Evolutionary conservation across 2,113 vertebrate species (phyloP).

Genomic region (Pogonocichla stellata): DNA sequence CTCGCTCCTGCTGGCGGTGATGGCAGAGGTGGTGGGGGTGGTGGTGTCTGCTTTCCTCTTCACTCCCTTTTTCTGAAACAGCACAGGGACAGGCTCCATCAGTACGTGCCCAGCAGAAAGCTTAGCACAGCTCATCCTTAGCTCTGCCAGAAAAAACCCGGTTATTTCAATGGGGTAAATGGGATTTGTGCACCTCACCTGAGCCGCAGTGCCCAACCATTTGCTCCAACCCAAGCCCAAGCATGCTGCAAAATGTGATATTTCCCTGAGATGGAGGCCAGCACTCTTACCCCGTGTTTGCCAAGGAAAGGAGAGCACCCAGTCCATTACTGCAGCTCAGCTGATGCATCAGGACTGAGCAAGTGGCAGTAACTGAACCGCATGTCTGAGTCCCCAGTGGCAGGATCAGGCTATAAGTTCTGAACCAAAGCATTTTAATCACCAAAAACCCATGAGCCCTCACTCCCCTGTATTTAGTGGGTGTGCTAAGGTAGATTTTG

Average conservation of each 20-base stretch:
- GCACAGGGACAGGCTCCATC: background rate
- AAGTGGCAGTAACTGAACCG: slow-evolving; percentile 46
- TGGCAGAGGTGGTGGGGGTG: slow-evolving; percentile 93
- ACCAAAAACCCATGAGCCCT: slow-evolving; percentile 16
- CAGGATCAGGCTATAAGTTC: slow-evolving; percentile 43
- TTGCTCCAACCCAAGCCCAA: slow-evolving; percentile 18
- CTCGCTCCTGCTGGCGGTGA: slow-evolving; percentile 80
- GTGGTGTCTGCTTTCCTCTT: slow-evolving; percentile 97
- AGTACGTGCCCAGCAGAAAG: background rate
- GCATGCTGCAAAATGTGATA: background rate
- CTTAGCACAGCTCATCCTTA: background rate
- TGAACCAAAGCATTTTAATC: slow-evolving; percentile 58
- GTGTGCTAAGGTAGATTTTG: background rate
- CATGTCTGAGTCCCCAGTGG: slow-evolving; percentile 35
- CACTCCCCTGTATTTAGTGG: background rate
- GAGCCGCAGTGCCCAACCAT: slow-evolving; percentile 36
- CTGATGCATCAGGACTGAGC: slow-evolving; percentile 29
- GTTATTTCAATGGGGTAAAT: background rate
- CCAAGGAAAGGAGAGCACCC: slow-evolving; percentile 21
- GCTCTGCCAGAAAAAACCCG: background rate
- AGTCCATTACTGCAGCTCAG: slow-evolving; percentile 49
- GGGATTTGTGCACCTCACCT: background rate
- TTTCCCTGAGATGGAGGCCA: background rate
- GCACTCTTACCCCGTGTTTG: slow-evolving; percentile 17
- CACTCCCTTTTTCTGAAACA: slow-evolving; percentile 92